These are phyloP conservation scores for Hypolimnas misippus DNA, from an alignment of 2,888 invertebrate genomes.

Conservation along the genomic window DNA sequence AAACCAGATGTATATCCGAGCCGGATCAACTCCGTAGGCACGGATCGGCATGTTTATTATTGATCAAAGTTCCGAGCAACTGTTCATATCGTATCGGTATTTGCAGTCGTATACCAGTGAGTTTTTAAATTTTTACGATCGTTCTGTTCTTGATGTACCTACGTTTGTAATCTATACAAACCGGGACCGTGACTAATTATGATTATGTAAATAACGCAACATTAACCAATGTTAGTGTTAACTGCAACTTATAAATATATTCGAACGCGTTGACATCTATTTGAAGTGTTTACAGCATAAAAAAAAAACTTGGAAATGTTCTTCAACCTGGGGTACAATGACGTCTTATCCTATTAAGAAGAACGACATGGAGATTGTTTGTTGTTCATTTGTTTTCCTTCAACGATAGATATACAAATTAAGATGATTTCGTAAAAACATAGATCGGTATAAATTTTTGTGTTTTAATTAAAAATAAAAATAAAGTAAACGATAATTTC, in stretches of 20 bases:
- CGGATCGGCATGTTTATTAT: constrained; percentile 56
- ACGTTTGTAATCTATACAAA: neutral
- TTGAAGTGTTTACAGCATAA: no score
- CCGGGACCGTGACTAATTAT: neutral
- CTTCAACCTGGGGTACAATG: no score
- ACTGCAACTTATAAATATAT: neutral
- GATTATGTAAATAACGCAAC: neutral
- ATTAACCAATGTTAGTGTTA: neutral
- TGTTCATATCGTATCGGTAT: neutral
- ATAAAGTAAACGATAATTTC: no score
- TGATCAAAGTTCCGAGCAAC: constrained; percentile 55
- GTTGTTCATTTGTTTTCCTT: no score
- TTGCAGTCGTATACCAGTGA: neutral
- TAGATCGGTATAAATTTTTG: no score
- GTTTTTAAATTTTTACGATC: neutral
- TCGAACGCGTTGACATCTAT: no score
- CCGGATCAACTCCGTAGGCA: constrained; percentile 52
- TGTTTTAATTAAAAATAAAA: no score
- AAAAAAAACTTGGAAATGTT: no score
- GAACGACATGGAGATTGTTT: no score
- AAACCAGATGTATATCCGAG: constrained; percentile 48
- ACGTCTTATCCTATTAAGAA: no score
- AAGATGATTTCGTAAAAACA: no score
- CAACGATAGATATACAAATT: no score
- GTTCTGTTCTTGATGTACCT: neutral